Evolutionary conservation across 2,113 vertebrate species (phyloP).

Genomic region (Pelecanus crispus): DNA sequence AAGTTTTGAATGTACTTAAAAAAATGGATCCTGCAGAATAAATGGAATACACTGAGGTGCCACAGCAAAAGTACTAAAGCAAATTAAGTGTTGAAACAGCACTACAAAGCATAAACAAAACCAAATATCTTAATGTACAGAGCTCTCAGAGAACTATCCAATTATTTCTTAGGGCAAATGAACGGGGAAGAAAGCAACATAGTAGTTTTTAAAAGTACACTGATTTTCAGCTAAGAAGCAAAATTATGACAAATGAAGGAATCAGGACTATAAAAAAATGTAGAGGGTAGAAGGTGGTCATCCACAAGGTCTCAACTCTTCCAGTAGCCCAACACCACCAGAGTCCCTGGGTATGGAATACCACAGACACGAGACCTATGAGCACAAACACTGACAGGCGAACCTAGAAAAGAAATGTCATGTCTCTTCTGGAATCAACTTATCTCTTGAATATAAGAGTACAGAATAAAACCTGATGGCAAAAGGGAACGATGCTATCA

Average conservation of each 20-base stretch:
- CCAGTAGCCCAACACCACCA: not conserved
- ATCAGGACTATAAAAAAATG: not conserved
- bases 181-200: not conserved
- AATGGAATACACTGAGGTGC: not conserved
- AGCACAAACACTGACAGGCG: fast-evolving
- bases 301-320: not conserved
- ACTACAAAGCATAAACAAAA: not conserved
- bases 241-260: not conserved
- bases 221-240: not conserved
- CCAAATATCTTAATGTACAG: not conserved
- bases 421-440: not conserved
- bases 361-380: fast-evolving
- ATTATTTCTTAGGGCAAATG: not conserved
- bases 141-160: not conserved
- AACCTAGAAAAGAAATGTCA: not conserved
- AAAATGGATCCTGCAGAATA: not conserved
- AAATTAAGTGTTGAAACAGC: not conserved
- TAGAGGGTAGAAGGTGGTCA: not conserved
- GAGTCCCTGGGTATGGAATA: not conserved
- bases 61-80: not conserved
- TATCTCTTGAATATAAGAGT: not conserved
- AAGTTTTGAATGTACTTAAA: not conserved
- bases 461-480: not conserved
- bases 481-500: not conserved
- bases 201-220: not conserved